A percentile compares a stretch with the other conserved stretches of the same genome.
phyloP scores from a whole-genome alignment of 1,140 invertebrate genomes.

The Bilobella aurantiaca region DNA sequence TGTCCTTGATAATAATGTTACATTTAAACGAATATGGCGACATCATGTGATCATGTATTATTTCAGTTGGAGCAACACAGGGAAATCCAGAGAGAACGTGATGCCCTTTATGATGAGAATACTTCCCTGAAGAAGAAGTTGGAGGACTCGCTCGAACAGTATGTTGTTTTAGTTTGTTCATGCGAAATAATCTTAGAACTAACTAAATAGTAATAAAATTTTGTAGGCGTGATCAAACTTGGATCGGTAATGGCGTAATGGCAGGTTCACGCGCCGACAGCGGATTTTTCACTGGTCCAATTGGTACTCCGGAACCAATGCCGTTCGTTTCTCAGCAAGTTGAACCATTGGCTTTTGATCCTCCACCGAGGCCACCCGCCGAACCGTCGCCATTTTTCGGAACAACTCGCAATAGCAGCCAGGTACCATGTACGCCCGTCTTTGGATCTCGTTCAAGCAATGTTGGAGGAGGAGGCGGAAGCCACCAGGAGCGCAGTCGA shows the following conservation, averaged over 20 bases:
- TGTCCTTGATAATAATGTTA: background rate
- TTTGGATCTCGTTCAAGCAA: too few relatives aligned
- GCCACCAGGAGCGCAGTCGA: too few relatives aligned
- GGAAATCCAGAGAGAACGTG: background rate
- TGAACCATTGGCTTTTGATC: too few relatives aligned
- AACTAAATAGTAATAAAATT: background rate
- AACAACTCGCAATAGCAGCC: too few relatives aligned
- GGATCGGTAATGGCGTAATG: background rate
- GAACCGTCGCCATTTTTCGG: too few relatives aligned
- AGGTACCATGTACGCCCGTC: too few relatives aligned
- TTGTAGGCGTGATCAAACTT: background rate
- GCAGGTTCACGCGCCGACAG: background rate
- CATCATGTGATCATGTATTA: background rate
- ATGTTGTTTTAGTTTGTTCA: background rate
- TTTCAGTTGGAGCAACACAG: background rate
- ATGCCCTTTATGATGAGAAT: background rate
- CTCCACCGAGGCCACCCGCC: too few relatives aligned
- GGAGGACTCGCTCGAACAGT: background rate
- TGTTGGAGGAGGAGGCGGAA: too few relatives aligned
- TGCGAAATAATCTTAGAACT: background rate
- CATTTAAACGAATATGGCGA: background rate
- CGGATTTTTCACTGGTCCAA: background rate
- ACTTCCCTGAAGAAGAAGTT: background rate
- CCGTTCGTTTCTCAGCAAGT: too few relatives aligned
- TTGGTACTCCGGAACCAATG: too few relatives aligned